Percentiles rank a stretch among this genome's conserved stretches.
These are phyloP conservation scores for Xenopus tropicalis DNA, from an alignment of 2,113 vertebrate genomes.

Conservation along the genomic window DNA sequence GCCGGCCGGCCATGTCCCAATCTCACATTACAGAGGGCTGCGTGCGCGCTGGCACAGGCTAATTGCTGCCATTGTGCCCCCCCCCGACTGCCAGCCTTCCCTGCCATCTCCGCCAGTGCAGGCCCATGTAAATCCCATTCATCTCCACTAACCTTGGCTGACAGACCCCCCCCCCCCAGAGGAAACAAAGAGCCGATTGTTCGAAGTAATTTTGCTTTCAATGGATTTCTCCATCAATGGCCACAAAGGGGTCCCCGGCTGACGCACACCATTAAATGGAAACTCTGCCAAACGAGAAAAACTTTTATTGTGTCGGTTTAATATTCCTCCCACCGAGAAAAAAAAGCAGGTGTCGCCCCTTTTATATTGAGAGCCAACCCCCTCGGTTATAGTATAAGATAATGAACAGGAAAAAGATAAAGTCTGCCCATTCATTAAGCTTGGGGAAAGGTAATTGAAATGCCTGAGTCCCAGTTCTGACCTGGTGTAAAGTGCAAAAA, in stretches of 20 bases:
- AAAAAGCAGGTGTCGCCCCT: no score
- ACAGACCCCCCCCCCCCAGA: constrained; percentile 53
- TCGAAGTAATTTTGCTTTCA: constrained; percentile 56
- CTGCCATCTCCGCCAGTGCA: constrained; percentile 48
- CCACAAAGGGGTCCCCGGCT: constrained; percentile 53
- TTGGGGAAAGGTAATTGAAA: no score
- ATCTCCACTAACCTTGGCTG: constrained; percentile 63
- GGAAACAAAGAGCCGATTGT: constrained; percentile 66
- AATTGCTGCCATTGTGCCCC: constrained; percentile 22
- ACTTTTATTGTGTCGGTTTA: constrained; percentile 20
- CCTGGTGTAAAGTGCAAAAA: no score
- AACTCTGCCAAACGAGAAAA: constrained; percentile 42
- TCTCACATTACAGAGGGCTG: constrained; percentile 35
- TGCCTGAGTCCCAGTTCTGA: no score
- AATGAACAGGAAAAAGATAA: no score
- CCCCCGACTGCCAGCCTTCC: constrained; percentile 41
- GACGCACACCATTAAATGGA: constrained; percentile 60
- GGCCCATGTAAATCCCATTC: constrained; percentile 60
- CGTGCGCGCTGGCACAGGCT: constrained; percentile 43
- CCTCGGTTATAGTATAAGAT: no score
- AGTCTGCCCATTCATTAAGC: no score
- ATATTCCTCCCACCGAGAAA: no score
- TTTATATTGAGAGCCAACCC: no score
- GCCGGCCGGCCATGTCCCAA: constrained; percentile 32
- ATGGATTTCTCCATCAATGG: constrained; percentile 56